These are phyloP conservation scores for Geococcyx californianus DNA, from an alignment of 2,113 vertebrate genomes.

Conservation along the genomic window DNA sequence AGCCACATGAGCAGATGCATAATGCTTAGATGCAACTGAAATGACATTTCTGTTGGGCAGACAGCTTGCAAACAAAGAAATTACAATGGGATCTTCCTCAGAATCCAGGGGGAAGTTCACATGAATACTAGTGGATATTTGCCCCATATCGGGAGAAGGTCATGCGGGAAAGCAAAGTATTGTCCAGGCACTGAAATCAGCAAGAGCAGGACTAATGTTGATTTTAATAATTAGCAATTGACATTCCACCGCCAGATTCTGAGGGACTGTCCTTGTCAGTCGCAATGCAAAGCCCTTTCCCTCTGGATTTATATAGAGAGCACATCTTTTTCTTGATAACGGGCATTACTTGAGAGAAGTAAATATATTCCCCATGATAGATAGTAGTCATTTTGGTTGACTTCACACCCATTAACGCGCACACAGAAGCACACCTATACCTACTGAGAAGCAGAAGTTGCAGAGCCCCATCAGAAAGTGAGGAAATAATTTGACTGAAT, in stretches of 20 bases:
- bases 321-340: not conserved
- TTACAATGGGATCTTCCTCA: not conserved
- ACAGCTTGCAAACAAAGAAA: constrained; percentile 37
- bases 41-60: constrained; percentile 45
- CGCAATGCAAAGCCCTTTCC: not conserved
- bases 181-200: not conserved
- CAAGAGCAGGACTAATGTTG: not conserved
- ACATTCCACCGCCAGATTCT: not conserved
- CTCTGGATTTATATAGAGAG: not conserved
- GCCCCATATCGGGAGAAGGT: rapidly evolving
- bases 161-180: not conserved
- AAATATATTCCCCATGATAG: not conserved
- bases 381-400: not conserved
- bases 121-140: not conserved
- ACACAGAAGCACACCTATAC: not conserved
- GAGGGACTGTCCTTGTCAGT: not conserved
- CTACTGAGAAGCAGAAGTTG: not conserved
- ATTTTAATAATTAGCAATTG: not conserved
- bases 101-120: not conserved
- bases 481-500: not conserved
- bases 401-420: not conserved
- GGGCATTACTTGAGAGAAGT: not conserved
- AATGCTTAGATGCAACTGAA: constrained; percentile 42
- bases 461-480: not conserved
- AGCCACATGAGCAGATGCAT: constrained; percentile 35